Percentiles rank a stretch among this genome's conserved stretches.
Conservation (phyloP, 2,888 invertebrate species). For the Drosophila glabriapex region DNA sequence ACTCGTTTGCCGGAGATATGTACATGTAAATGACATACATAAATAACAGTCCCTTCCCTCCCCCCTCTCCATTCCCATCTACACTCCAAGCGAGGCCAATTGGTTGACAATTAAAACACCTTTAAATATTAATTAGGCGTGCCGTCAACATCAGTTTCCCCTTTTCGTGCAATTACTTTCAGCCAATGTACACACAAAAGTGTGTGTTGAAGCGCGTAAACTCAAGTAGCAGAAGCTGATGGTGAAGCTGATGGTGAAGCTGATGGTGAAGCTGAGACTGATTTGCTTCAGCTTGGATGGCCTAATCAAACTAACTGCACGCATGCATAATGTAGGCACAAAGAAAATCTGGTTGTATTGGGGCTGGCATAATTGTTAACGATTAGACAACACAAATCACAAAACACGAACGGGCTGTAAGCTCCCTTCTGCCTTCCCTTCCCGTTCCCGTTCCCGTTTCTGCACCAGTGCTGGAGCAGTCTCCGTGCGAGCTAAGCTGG, state of each 20-base stretch:
- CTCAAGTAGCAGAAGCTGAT: slow-evolving; percentile 18
- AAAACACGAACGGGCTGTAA: slow-evolving; percentile 74
- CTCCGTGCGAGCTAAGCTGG: slow-evolving; percentile 54
- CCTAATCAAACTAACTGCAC: slow-evolving; percentile 59
- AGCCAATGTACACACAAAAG: slow-evolving; percentile 39
- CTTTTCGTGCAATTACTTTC: slow-evolving; percentile 51
- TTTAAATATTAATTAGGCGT: slow-evolving; percentile 77
- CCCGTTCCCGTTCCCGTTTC: not conserved
- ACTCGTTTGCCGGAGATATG: not conserved
- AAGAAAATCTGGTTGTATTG: slow-evolving; percentile 29
- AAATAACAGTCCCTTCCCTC: slow-evolving; percentile 17
- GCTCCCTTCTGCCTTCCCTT: not conserved
- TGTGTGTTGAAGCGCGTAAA: slow-evolving; percentile 74
- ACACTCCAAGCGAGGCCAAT: slow-evolving; percentile 6
- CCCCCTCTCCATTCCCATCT: slow-evolving; percentile 1
- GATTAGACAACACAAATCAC: slow-evolving; percentile 78
- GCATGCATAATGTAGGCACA: slow-evolving; percentile 41
- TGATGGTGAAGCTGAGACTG: not conserved
- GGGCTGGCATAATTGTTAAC: slow-evolving; percentile 68
- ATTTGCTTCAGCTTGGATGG: slow-evolving; percentile 31
- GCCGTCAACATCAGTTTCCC: slow-evolving; percentile 30
- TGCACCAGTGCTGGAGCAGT: slow-evolving; percentile 28
- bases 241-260: not conserved
- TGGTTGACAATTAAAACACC: slow-evolving; percentile 65
- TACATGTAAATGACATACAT: slow-evolving; percentile 63